Percentiles rank a stretch among this genome's conserved stretches.
Evolutionary conservation across 2,113 vertebrate genomes (phyloP).

Genomic region (Paramisgurnus dabryanus): DNA sequence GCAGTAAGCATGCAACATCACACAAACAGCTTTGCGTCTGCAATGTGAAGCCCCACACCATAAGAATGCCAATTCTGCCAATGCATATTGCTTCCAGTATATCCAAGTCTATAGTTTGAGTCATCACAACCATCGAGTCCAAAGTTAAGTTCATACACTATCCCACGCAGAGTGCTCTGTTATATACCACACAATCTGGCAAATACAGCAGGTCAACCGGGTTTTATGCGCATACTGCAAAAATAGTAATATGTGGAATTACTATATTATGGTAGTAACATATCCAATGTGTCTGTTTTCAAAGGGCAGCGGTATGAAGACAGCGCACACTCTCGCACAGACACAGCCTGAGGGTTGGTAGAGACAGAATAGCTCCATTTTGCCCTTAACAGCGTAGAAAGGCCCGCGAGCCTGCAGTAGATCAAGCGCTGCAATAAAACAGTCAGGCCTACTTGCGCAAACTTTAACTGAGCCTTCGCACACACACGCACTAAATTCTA

Average conservation of each 20-base stretch:
- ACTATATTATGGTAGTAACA: background rate
- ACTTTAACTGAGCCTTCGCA: slow-evolving; percentile 43
- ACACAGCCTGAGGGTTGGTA: slow-evolving; percentile 44
- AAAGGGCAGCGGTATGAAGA: slow-evolving; percentile 22
- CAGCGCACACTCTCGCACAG: slow-evolving; percentile 35
- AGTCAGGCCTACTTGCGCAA: slow-evolving; percentile 45
- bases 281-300: slow-evolving; percentile 26
- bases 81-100: no score
- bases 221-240: background rate
- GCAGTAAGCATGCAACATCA: no score
- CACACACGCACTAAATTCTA: slow-evolving; percentile 29
- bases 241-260: background rate
- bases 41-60: no score
- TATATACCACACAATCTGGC: background rate
- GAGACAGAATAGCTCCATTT: slow-evolving; percentile 42
- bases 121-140: no score
- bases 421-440: slow-evolving; percentile 54
- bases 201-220: background rate
- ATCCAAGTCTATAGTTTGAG: no score
- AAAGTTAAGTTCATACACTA: no score
- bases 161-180: background rate
- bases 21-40: no score
- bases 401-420: slow-evolving; percentile 49
- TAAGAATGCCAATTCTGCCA: no score
- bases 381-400: slow-evolving; percentile 47